These are phyloP conservation scores for Muscicapa comitata DNA, from an alignment of 2,797 vertebrate genomes.

Conservation along the genomic window DNA sequence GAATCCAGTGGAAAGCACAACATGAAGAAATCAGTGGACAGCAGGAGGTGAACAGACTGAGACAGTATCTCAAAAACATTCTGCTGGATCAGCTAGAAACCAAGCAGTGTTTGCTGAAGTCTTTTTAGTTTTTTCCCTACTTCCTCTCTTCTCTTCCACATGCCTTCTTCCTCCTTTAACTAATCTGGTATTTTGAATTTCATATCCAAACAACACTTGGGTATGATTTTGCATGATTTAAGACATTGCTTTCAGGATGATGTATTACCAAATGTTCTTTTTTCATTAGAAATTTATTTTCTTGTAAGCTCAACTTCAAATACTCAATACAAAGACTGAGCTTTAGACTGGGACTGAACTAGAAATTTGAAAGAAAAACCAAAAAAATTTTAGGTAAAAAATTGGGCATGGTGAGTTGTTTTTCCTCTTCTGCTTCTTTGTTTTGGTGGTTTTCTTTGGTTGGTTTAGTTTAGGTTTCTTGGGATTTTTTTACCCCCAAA, in stretches of 20 bases:
- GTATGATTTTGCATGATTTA: not conserved
- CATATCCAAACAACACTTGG: not conserved
- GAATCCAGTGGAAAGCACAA: not conserved
- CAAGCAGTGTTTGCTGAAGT: not conserved
- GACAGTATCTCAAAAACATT: not conserved
- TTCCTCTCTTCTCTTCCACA: not conserved
- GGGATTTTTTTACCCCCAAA: fast-evolving
- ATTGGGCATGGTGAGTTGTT: not conserved
- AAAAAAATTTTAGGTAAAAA: not conserved
- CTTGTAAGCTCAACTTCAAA: not conserved
- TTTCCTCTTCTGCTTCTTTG: not conserved
- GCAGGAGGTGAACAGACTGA: not conserved
- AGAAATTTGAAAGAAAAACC: not conserved
- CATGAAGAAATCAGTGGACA: not conserved
- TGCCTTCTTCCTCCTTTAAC: not conserved
- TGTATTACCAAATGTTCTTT: not conserved
- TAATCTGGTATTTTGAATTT: not conserved
- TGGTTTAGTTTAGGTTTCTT: not conserved
- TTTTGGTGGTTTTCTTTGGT: not conserved
- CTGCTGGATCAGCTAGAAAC: not conserved
- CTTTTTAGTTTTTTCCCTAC: not conserved
- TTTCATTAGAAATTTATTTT: not conserved
- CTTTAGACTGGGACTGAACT: not conserved
- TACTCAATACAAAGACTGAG: not conserved
- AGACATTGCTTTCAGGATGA: fast-evolving